These are phyloP conservation scores for Oreochromis niloticus DNA, from an alignment of 2,113 vertebrate species.

Conservation along the genomic window DNA sequence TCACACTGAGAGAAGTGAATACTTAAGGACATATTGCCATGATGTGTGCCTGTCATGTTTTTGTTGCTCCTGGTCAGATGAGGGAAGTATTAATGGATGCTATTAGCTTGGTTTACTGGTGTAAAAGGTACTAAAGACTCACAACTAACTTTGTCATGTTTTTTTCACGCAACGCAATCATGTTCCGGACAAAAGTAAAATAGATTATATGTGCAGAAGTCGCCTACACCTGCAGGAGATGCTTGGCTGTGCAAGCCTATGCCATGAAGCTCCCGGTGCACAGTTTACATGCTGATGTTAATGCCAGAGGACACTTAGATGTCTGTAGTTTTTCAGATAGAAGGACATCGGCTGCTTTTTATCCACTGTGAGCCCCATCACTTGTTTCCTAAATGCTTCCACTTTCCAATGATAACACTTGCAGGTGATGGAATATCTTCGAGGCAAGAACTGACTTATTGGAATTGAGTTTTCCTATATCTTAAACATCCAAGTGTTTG, in stretches of 20 bases:
- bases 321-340: neutral
- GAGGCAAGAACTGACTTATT: neutral
- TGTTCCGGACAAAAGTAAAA: neutral
- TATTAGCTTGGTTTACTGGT: neutral
- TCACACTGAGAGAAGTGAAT: neutral
- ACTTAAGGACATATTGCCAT: neutral
- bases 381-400: neutral
- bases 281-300: neutral
- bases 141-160: neutral
- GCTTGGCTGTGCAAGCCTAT: neutral
- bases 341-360: neutral
- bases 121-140: neutral
- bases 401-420: neutral
- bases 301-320: neutral
- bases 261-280: neutral
- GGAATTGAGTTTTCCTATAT: neutral
- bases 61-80: neutral
- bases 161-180: neutral
- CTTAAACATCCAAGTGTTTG: neutral
- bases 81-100: neutral
- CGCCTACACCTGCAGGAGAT: neutral
- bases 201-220: neutral
- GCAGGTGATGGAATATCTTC: neutral
- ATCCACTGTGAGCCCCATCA: neutral
- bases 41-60: neutral